phyloP scores from a whole-genome alignment of 2,797 vertebrate species.

The Lateolabrax maculatus region DNA sequence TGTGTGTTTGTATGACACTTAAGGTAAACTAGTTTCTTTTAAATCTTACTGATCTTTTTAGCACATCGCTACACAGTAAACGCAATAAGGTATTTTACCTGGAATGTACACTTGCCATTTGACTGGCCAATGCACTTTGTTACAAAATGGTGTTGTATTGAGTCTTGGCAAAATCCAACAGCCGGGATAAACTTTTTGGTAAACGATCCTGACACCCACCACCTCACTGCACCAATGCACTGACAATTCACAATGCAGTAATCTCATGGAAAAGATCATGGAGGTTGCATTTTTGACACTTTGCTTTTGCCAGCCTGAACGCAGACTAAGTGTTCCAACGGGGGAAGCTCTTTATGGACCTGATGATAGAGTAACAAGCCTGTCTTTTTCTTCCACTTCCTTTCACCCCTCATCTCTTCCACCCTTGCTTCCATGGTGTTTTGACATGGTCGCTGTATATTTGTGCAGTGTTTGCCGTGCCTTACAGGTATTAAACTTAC shows the following conservation, averaged over 20 bases:
- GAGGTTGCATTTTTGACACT: constrained; percentile 5
- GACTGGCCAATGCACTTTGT: not conserved
- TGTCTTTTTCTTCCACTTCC: constrained; percentile 26
- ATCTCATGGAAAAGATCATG: not conserved
- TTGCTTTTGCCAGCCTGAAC: constrained; percentile 10
- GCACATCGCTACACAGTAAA: not conserved
- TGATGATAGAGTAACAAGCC: constrained; percentile 26
- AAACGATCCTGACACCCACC: not conserved
- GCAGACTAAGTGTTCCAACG: constrained; percentile 45
- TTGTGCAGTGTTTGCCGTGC: constrained; percentile 13
- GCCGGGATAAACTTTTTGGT: not conserved
- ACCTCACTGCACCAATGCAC: not conserved
- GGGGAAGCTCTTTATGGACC: constrained; percentile 52
- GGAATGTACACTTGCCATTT: not conserved
- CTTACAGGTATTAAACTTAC: constrained; percentile 1
- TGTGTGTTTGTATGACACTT: not conserved
- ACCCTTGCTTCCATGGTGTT: constrained; percentile 1
- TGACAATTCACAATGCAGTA: no score
- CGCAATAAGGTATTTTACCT: not conserved
- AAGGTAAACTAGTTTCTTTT: not conserved
- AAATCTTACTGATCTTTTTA: not conserved
- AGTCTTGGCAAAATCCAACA: no score
- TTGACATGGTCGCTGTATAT: constrained; percentile 24
- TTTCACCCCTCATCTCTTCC: constrained; percentile 15
- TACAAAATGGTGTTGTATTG: not conserved